Conservation (phyloP, 2,113 vertebrate species). For the Gnathonemus longibarbis region DNA sequence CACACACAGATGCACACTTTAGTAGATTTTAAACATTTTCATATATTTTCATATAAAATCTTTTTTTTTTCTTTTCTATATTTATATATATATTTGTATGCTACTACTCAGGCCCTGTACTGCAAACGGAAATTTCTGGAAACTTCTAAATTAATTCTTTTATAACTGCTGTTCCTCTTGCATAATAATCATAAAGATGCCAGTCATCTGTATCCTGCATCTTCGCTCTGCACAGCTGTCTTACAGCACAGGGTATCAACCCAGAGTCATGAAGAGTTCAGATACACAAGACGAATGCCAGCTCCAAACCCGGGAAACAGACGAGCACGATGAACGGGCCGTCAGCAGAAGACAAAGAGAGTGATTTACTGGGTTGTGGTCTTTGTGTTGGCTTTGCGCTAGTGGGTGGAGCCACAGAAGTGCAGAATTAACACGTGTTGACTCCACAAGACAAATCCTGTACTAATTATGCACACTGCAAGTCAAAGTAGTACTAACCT, state of each 20-base stretch:
- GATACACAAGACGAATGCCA: background rate
- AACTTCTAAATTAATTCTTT: background rate
- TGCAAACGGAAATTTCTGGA: background rate
- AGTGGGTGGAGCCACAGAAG: background rate
- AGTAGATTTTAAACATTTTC: background rate
- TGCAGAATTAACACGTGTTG: background rate
- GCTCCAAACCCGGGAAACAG: background rate
- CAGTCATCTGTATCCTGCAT: background rate
- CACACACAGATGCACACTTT: background rate
- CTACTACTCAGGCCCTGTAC: background rate
- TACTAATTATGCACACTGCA: conserved; percentile 13
- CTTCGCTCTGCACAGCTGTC: background rate
- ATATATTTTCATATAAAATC: too few relatives aligned
- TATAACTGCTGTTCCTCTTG: background rate
- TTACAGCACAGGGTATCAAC: background rate
- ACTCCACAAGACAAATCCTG: background rate
- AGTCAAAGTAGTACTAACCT: conserved; percentile 15
- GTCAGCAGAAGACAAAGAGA: background rate
- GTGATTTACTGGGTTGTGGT: background rate
- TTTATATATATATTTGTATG: too few relatives aligned
- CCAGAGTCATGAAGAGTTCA: background rate
- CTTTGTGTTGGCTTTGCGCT: background rate
- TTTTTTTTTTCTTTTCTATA: too few relatives aligned
- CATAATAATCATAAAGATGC: background rate
- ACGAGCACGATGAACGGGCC: background rate